Evolutionary conservation across 2,888 invertebrate species (phyloP).

Genomic region (Epiblema foenella): DNA sequence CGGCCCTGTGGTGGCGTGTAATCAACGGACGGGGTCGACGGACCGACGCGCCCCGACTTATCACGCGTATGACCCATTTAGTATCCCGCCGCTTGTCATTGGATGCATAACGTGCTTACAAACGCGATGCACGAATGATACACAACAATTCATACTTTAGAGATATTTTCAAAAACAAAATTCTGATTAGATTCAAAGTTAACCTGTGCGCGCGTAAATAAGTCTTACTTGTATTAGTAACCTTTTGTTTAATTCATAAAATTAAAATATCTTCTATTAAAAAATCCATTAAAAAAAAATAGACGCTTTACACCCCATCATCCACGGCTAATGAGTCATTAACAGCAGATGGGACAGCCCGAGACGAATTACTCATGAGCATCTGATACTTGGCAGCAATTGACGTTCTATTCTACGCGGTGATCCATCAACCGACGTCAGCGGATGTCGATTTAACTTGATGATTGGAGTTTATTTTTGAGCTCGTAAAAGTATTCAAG

Average conservation of each 20-base stretch:
- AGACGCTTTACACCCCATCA: constrained; percentile 46
- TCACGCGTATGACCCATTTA: constrained; percentile 36
- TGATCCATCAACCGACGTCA: constrained; percentile 50
- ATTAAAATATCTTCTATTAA: too few species aligned
- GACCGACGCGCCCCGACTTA: constrained; percentile 33
- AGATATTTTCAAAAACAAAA: not conserved
- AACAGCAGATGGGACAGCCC: constrained; percentile 51
- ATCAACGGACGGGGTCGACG: constrained; percentile 28
- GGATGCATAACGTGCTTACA: constrained; percentile 14
- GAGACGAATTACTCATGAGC: constrained; percentile 60
- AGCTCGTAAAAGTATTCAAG: not conserved
- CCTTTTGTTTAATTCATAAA: too few species aligned
- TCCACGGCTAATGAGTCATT: constrained; percentile 47
- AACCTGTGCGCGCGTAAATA: too few species aligned
- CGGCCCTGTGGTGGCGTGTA: not conserved
- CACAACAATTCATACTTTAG: not conserved
- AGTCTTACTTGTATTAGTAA: not conserved
- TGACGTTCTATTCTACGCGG: constrained; percentile 65
- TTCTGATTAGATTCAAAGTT: not conserved
- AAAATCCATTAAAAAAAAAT: too few species aligned
- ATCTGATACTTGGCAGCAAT: constrained; percentile 63
- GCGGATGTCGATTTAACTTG: constrained; percentile 30
- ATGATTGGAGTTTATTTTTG: constrained; percentile 24
- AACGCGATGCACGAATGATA: not conserved
- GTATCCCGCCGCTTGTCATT: constrained; percentile 21